phyloP scores from a whole-genome alignment of 2,888 invertebrate genomes.

The Synanthedon vespiformis region DNA sequence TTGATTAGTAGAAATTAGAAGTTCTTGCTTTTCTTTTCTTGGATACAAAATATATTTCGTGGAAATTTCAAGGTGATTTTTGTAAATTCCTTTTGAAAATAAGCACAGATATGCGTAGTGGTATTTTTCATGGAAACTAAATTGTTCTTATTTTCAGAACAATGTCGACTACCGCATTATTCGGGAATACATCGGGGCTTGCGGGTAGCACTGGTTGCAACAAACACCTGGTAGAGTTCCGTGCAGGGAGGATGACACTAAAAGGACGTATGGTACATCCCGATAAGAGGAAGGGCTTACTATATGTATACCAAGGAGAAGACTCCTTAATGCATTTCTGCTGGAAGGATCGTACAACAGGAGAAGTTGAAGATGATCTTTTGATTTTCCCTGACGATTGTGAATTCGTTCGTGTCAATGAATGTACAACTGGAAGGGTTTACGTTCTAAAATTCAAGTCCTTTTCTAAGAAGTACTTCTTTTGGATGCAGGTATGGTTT shows the following conservation, averaged over 20 bases:
- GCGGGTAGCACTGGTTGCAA: slow-evolving; percentile 85
- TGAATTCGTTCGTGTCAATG: slow-evolving; percentile 93
- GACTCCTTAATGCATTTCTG: slow-evolving; percentile 99
- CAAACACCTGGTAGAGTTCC: slow-evolving; percentile 93
- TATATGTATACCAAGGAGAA: slow-evolving; percentile 96
- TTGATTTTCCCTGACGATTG: slow-evolving; percentile 99
- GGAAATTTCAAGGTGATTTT: too few species aligned
- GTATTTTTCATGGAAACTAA: too few species aligned
- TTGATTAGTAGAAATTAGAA: too few species aligned
- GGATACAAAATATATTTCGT: too few species aligned
- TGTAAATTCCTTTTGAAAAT: too few species aligned
- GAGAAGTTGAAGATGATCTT: slow-evolving; percentile 95
- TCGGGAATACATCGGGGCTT: slow-evolving; percentile 80
- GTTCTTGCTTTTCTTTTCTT: too few species aligned
- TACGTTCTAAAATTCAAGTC: slow-evolving; percentile 97
- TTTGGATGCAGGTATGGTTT: slow-evolving; percentile 92
- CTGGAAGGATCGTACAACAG: slow-evolving; percentile 97
- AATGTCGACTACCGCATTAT: slow-evolving; percentile 79
- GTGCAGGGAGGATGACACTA: slow-evolving; percentile 96
- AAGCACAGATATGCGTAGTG: too few species aligned
- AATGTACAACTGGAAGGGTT: slow-evolving; percentile 96
- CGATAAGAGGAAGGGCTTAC: slow-evolving; percentile 93
- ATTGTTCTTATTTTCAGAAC: neutral
- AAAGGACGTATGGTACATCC: slow-evolving; percentile 94
- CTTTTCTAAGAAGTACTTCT: slow-evolving; percentile 92